These are phyloP conservation scores for Scaptomyza hsui DNA, from an alignment of 1,140 invertebrate species.

Conservation along the genomic window DNA sequence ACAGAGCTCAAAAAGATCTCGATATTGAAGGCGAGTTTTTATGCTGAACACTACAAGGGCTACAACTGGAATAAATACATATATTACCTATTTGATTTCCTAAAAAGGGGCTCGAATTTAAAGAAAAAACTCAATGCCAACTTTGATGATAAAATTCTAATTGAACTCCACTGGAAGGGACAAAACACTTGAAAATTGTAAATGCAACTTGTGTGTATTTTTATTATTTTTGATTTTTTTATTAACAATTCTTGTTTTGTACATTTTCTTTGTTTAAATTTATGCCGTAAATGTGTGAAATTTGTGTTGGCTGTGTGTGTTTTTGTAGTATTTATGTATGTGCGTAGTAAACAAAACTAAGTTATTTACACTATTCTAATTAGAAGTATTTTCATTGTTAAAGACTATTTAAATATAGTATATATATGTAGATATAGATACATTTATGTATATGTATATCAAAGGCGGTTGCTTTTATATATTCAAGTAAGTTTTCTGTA, in stretches of 20 bases:
- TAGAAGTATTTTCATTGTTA: conserved; percentile 61
- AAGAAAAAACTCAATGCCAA: not conserved
- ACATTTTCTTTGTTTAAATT: conserved; percentile 74
- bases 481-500: conserved; percentile 68
- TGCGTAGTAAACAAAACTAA: conserved; percentile 79
- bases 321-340: conserved; percentile 42
- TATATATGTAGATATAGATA: conserved; percentile 37
- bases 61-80: conserved; percentile 20
- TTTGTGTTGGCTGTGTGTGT: conserved; percentile 45
- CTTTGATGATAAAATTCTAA: not conserved
- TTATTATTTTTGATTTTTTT: conserved; percentile 54
- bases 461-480: conserved; percentile 71
- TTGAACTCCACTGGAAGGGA: too few relatives aligned
- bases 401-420: conserved; percentile 59
- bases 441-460: conserved; percentile 60
- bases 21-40: conserved; percentile 25
- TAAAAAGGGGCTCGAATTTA: not conserved
- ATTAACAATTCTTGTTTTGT: conserved; percentile 75
- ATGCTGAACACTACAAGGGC: conserved; percentile 40
- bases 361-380: conserved; percentile 72
- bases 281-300: conserved; percentile 64
- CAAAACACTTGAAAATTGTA: conserved; percentile 22
- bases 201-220: conserved; percentile 61
- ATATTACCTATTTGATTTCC: too few relatives aligned
- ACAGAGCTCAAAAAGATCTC: conserved; percentile 29